A percentile compares a stretch with the other conserved stretches of the same genome.
Evolutionary conservation across 1,140 invertebrate genomes (phyloP).

Genomic region (Brachionus paranguensis): DNA sequence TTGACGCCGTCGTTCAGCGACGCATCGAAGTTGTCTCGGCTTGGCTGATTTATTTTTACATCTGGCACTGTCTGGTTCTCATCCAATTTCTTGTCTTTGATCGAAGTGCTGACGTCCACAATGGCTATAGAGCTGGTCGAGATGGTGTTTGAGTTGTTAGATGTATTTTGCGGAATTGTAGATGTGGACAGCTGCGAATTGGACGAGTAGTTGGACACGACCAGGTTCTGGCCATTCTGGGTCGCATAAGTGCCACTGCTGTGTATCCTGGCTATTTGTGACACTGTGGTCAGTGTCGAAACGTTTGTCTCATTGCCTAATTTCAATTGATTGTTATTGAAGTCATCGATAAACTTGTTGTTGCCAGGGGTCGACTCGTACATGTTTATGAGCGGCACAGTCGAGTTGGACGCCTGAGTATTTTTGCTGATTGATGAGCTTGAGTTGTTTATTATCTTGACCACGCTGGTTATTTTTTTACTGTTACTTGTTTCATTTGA

Average conservation of each 20-base stretch:
- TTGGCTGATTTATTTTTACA: neutral
- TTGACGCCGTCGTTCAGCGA: conserved; percentile 1
- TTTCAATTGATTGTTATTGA: conserved; percentile 11
- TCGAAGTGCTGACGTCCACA: neutral
- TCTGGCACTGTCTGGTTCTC: neutral
- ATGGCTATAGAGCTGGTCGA: conserved; percentile 25
- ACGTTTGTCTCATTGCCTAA: neutral
- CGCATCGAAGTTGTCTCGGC: neutral
- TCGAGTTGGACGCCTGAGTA: neutral
- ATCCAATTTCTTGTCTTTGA: neutral
- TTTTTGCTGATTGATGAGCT: neutral
- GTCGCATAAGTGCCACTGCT: neutral
- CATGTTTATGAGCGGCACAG: neutral
- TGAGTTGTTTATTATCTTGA: conserved; percentile 28
- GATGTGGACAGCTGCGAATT: neutral
- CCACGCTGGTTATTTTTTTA: conserved; percentile 27
- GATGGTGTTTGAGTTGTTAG: neutral
- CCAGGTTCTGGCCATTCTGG: neutral
- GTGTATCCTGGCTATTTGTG: conserved; percentile 7
- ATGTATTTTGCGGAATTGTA: neutral
- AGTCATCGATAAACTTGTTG: neutral
- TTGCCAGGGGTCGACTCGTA: neutral
- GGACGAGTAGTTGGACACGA: neutral
- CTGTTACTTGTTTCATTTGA: neutral
- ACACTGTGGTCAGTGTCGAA: neutral